A percentile compares a stretch with the other conserved stretches of the same genome.
Conservation (phyloP, 2,113 vertebrate species). For the Tricholaema leucomelas region DNA sequence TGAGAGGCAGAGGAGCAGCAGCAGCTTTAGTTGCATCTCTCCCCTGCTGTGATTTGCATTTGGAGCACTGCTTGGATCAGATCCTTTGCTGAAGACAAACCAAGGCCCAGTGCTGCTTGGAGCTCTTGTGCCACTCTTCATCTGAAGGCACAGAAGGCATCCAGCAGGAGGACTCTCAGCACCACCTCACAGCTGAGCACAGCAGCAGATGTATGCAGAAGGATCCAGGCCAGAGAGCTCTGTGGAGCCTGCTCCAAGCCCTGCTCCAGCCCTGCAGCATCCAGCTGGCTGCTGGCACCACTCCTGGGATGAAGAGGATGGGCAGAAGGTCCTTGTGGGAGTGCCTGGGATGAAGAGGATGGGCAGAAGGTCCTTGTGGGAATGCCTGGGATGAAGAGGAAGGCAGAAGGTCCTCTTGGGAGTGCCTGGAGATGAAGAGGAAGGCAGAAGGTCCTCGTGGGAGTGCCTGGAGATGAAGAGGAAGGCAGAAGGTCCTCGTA, state of each 20-base stretch:
- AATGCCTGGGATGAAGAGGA: too few species aligned
- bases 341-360: background rate
- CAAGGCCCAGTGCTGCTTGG: background rate
- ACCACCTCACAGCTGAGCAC: background rate
- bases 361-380: too few species aligned
- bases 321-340: background rate
- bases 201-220: background rate
- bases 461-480: too few species aligned
- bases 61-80: background rate
- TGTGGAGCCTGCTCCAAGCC: too few species aligned
- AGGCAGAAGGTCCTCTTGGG: too few species aligned
- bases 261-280: fast-evolving
- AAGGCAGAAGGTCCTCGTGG: too few species aligned
- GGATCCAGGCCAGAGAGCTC: background rate
- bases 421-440: too few species aligned
- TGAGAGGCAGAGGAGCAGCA: too few species aligned
- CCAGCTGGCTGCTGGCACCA: background rate
- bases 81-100: background rate
- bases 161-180: background rate
- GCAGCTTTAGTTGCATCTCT: too few species aligned
- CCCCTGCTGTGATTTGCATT: too few species aligned
- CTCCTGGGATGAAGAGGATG: background rate
- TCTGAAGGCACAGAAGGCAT: background rate
- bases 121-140: background rate
- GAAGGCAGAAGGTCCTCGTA: background rate